Evolutionary conservation across 1,140 invertebrate species (phyloP).

Genomic region (Drosophila teissieri): DNA sequence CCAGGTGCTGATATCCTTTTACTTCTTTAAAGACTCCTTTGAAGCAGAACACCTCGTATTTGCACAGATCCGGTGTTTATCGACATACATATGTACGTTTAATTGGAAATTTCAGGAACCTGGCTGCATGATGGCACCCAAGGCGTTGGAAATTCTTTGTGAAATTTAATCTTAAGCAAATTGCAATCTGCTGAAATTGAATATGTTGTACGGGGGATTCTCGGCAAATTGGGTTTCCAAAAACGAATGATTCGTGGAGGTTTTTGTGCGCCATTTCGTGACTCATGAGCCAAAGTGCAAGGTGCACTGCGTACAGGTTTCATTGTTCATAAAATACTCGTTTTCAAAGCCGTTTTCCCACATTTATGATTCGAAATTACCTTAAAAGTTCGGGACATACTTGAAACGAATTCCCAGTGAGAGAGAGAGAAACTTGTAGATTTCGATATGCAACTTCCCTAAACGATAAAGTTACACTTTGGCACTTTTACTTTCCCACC

Average conservation of each 20-base stretch:
- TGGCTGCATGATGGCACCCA: too few relatives aligned
- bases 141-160: background rate
- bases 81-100: conserved; percentile 7
- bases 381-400: background rate
- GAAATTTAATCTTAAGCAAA: background rate
- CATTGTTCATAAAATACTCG: too few relatives aligned
- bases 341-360: too few relatives aligned
- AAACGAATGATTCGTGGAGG: background rate
- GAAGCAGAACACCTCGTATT: conserved; percentile 4
- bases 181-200: conserved; percentile 1
- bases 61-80: background rate
- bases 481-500: conserved; percentile 16
- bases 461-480: conserved; percentile 37
- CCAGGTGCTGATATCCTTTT: conserved; percentile 1
- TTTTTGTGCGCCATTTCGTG: background rate
- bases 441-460: conserved; percentile 15
- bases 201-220: background rate
- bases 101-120: background rate
- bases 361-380: background rate
- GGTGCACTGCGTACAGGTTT: background rate
- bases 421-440: background rate
- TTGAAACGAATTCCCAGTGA: background rate
- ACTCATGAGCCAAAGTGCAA: background rate
- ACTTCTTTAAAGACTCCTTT: conserved; percentile 2
- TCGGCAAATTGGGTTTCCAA: background rate